Conservation (phyloP, 2,888 invertebrate species). For the Scaptodrosophila latifasciaeformis region DNA sequence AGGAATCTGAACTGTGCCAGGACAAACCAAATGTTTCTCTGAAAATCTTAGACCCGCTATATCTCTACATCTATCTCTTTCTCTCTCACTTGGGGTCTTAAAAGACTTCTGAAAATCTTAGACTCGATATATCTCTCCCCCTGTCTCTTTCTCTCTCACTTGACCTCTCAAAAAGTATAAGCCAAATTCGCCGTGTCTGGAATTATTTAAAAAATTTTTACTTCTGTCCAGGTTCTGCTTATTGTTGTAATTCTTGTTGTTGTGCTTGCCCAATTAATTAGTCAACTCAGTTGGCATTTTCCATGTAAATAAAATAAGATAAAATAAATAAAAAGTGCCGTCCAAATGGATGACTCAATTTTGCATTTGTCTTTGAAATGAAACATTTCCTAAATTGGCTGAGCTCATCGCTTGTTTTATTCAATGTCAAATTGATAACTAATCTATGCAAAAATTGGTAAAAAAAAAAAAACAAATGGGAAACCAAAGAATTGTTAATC, state of each 20-base stretch:
- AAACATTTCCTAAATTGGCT: too few species aligned
- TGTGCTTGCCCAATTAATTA: conserved; percentile 41
- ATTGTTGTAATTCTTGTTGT: background rate
- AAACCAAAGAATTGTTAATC: conserved; percentile 22
- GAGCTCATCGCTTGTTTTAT: too few species aligned
- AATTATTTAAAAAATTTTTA: too few species aligned
- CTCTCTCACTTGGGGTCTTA: background rate
- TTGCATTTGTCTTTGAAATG: background rate
- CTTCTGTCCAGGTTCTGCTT: too few species aligned
- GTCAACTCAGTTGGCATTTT: conserved; percentile 28
- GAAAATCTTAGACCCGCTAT: too few species aligned
- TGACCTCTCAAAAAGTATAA: background rate
- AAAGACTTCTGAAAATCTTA: too few species aligned
- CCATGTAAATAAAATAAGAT: conserved; percentile 7
- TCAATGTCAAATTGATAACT: background rate
- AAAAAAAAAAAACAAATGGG: too few species aligned
- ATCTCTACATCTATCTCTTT: background rate
- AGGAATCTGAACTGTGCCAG: too few species aligned
- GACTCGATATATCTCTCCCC: background rate
- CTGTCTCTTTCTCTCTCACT: conserved; percentile 3
- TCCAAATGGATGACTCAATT: too few species aligned
- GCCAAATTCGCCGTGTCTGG: too few species aligned
- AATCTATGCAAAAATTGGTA: conserved; percentile 30
- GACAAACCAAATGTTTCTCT: too few species aligned
- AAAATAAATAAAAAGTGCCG: too few species aligned